These are phyloP conservation scores for Umimayanthus kanabou DNA, from an alignment of 92 coral and sea anemone species.

Conservation along the genomic window DNA sequence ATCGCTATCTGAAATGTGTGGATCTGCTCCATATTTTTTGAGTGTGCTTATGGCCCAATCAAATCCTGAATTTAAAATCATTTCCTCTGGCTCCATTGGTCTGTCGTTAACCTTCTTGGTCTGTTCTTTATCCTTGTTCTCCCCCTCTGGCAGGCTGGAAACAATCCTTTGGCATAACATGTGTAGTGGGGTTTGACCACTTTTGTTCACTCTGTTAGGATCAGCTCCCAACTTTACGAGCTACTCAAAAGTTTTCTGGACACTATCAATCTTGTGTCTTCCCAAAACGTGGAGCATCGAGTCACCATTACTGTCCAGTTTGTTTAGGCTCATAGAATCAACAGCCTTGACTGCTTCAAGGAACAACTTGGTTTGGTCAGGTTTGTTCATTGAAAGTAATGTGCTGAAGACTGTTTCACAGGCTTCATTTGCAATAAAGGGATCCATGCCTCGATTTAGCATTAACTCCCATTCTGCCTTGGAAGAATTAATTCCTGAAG, in stretches of 20 bases:
- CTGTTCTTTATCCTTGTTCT: neutral
- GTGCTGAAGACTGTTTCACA: neutral
- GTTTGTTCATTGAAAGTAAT: neutral
- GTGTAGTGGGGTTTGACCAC: neutral
- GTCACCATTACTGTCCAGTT: slow-evolving; percentile 1
- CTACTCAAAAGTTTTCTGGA: neutral
- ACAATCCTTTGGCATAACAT: neutral
- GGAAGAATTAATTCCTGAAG: neutral
- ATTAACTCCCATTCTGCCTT: slow-evolving; percentile 1
- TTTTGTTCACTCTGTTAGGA: neutral
- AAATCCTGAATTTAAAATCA: neutral
- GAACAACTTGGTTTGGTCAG: slow-evolving; percentile 15
- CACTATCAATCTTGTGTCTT: neutral
- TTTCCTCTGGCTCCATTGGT: neutral
- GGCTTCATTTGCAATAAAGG: slow-evolving; percentile 19
- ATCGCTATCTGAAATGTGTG: neutral
- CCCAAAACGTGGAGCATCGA: neutral
- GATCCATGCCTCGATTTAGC: slow-evolving; percentile 1
- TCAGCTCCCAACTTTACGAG: slow-evolving; percentile 9
- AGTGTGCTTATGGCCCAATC: neutral
- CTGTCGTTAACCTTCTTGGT: neutral
- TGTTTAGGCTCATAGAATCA: neutral
- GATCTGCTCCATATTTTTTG: slow-evolving; percentile 9
- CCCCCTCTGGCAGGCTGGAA: neutral
- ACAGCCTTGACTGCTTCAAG: neutral